Evolutionary conservation across 2,888 invertebrate species (phyloP).

Genomic region (Amiota communis): DNA sequence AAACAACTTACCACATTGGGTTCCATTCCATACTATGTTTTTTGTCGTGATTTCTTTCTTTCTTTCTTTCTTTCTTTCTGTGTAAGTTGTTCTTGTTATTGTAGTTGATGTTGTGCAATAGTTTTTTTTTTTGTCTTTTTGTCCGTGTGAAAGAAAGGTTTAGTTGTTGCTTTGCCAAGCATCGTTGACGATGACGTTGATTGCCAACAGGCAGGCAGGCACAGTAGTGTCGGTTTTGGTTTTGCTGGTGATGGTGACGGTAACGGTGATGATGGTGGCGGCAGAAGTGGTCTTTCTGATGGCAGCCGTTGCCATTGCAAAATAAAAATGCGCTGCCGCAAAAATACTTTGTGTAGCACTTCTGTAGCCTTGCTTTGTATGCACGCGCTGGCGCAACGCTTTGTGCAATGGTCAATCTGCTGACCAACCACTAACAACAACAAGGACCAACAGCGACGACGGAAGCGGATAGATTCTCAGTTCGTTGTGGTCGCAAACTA

Average conservation of each 20-base stretch:
- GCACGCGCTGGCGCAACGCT: not conserved
- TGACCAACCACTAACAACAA: slow-evolving; percentile 17
- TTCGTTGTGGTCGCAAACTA: slow-evolving; percentile 26
- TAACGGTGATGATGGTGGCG: not conserved
- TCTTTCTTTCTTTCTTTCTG: too few relatives aligned
- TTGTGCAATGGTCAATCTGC: slow-evolving; percentile 13
- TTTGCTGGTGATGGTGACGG: not conserved
- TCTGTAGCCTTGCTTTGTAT: slow-evolving; percentile 9
- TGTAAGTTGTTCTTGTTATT: too few relatives aligned
- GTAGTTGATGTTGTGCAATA: not conserved
- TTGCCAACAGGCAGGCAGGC: not conserved
- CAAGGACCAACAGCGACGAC: too few relatives aligned
- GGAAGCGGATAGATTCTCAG: slow-evolving; percentile 45
- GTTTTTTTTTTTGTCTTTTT: slow-evolving; percentile 9
- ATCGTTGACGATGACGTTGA: not conserved
- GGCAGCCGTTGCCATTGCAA: slow-evolving; percentile 21
- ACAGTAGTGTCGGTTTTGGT: not conserved
- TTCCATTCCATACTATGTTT: too few relatives aligned
- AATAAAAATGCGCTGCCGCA: slow-evolving; percentile 18
- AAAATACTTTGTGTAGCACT: slow-evolving; percentile 19
- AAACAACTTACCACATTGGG: too few relatives aligned
- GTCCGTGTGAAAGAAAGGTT: not conserved
- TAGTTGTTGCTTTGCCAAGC: slow-evolving; percentile 5
- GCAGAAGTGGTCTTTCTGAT: slow-evolving; percentile 26
- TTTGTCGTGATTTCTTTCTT: too few relatives aligned